A percentile compares a stretch with the other conserved stretches of the same genome.
Conservation (phyloP, 1,140 invertebrate species). For the Ceratosolen solmsi region DNA sequence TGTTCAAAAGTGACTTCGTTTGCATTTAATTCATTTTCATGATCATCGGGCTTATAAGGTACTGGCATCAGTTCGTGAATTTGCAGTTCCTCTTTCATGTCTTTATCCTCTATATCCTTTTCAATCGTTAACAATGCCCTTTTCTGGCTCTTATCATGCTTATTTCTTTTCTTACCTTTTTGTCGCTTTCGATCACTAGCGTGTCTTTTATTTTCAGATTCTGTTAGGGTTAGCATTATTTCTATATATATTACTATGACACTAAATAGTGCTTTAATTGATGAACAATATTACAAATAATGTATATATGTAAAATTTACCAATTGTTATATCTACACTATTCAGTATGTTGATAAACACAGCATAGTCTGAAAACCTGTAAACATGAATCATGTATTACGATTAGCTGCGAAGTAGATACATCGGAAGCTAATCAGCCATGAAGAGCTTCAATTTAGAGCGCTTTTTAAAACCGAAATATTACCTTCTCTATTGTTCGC, state of each 20-base stretch:
- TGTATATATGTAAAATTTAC: neutral
- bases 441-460: neutral
- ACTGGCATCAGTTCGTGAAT: conserved; percentile 49
- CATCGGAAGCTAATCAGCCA: conserved; percentile 1
- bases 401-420: neutral
- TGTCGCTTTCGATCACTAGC: conserved; percentile 34
- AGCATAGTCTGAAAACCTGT: conserved; percentile 1
- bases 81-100: conserved; percentile 44
- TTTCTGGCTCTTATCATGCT: conserved; percentile 41
- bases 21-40: conserved; percentile 12
- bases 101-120: conserved; percentile 43
- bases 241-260: neutral
- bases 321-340: neutral
- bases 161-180: conserved; percentile 37
- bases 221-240: conserved; percentile 42
- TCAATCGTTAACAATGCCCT: conserved; percentile 20
- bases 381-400: conserved; percentile 29
- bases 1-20: conserved; percentile 43
- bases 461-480: neutral
- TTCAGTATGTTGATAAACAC: conserved; percentile 14
- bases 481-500: neutral
- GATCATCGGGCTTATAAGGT: conserved; percentile 33
- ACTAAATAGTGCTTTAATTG: neutral
- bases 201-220: conserved; percentile 39
- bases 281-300: neutral